Base-by-base conservation (phyloP, 2,888 invertebrate genomes). In the Argynnis bischoffii region DNA sequence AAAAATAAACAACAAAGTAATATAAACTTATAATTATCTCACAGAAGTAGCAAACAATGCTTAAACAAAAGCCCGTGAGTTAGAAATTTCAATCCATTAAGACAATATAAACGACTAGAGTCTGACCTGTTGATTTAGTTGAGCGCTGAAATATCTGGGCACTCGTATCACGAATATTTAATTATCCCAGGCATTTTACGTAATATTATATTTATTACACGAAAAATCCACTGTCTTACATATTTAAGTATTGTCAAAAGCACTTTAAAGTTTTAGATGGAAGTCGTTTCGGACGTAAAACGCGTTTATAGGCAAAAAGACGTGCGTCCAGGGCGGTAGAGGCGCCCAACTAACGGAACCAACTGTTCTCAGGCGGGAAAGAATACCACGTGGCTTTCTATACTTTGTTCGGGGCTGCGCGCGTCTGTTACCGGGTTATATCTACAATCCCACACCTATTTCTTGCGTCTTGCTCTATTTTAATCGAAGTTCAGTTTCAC, bases 101-200 rank as follows among this genome's bases (percentile, higher is more conserved):
- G 68, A 69, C 69, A 76, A 74, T 76, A 75, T 74, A 75, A 78
- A 74, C 70, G 71, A 79, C 76, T 72, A 74, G 77, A 78, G 78
- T 80, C 89, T 82, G 79, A 90, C 89, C 89, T 89, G 89, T 87
- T 87, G 85, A 85, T 82, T 78, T 79, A 79, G 74, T 67, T 50
- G 66, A 76, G 74, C 72, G 61, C 64, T 41, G 67, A n/a, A 56
- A 57, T 63, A 55, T 41, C 47, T 61, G 63, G 46, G 26, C 64
- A 56, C 54, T 48, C 54, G 16, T 70, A 57, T 63, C 67, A 70
- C 67, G 63, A 64, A 41, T 41, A 57, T 56, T 41, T 41, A 56
- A 47, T 77, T 77, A 79, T 77, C 77, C 73, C 70, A 70, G 73
- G 76, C 87, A 88, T 88, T 79, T 84, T 81, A 79, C 76, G 75